Percentiles rank a stretch among this genome's conserved stretches.
These are phyloP conservation scores for Pangasius djambal DNA, from an alignment of 2,797 vertebrate genomes.

Conservation along the genomic window DNA sequence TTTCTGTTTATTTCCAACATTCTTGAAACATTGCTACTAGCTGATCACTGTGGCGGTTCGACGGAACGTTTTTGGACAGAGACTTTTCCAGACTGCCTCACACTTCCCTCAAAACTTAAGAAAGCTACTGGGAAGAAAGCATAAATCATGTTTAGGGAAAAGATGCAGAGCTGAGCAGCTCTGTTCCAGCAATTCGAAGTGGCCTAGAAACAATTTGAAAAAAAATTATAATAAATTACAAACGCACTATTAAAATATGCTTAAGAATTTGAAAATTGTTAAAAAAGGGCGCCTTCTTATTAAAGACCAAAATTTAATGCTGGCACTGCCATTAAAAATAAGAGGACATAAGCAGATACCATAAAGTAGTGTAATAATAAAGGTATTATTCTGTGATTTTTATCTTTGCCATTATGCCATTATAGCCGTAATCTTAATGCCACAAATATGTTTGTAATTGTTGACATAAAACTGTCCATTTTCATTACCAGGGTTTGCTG, in stretches of 20 bases:
- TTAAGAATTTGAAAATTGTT: not conserved
- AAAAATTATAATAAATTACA: not conserved
- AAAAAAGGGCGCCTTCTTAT: not conserved
- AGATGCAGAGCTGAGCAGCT: not conserved
- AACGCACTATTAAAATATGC: not conserved
- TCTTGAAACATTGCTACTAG: too few relatives aligned
- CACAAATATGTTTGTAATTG: not conserved
- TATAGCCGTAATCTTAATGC: not conserved
- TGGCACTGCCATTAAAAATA: not conserved
- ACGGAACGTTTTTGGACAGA: not conserved
- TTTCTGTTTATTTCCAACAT: not conserved
- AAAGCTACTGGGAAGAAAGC: not conserved
- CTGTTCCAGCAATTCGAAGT: too few relatives aligned
- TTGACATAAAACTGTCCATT: not conserved
- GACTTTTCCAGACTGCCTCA: not conserved
- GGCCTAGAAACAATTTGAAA: too few relatives aligned
- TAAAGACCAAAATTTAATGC: not conserved
- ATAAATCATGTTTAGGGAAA: not conserved
- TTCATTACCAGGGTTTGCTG: slow-evolving; percentile 73
- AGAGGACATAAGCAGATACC: not conserved
- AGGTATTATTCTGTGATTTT: not conserved
- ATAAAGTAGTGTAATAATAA: not conserved
- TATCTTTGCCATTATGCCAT: not conserved
- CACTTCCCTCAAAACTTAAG: not conserved
- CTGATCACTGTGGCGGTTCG: too few relatives aligned